Evolutionary conservation across 2,888 invertebrate species (phyloP).

Genomic region (Drosophila lacicola): DNA sequence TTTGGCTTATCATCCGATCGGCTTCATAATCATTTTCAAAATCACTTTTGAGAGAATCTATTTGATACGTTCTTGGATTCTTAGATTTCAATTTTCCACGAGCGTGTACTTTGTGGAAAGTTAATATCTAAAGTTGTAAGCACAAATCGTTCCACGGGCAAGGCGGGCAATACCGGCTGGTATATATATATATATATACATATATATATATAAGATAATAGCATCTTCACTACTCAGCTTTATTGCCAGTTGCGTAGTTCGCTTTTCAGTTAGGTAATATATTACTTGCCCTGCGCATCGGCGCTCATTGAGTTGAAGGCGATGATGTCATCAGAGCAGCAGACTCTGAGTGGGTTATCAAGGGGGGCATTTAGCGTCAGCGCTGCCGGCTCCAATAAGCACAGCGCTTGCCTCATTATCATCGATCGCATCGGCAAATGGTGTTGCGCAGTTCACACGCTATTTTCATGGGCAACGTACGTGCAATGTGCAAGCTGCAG

Average conservation of each 20-base stretch:
- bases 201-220: too few species aligned
- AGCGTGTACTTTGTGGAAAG: too few species aligned
- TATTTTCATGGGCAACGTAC: constrained; percentile 10
- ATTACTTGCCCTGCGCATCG: background rate
- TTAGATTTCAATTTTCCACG: too few species aligned
- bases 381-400: too few species aligned
- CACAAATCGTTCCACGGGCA: too few species aligned
- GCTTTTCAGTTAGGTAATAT: background rate
- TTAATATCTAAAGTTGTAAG: too few species aligned
- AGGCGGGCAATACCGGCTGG: too few species aligned
- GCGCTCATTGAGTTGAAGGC: background rate
- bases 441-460: constrained; percentile 34
- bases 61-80: too few species aligned
- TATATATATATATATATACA: too few species aligned
- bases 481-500: constrained; percentile 24
- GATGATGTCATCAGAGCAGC: constrained; percentile 18
- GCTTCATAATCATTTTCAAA: too few species aligned
- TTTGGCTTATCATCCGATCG: too few species aligned
- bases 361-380: constrained; percentile 10
- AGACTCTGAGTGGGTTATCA: constrained; percentile 4
- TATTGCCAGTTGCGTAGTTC: background rate
- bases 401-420: constrained; percentile 12
- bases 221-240: background rate
- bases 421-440: constrained; percentile 13
- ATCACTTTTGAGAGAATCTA: too few species aligned